Evolutionary conservation across 2,113 vertebrate genomes (phyloP), one percentile per base, ranked within the genome.

Genomic region (Apodemus speciosus): DNA sequence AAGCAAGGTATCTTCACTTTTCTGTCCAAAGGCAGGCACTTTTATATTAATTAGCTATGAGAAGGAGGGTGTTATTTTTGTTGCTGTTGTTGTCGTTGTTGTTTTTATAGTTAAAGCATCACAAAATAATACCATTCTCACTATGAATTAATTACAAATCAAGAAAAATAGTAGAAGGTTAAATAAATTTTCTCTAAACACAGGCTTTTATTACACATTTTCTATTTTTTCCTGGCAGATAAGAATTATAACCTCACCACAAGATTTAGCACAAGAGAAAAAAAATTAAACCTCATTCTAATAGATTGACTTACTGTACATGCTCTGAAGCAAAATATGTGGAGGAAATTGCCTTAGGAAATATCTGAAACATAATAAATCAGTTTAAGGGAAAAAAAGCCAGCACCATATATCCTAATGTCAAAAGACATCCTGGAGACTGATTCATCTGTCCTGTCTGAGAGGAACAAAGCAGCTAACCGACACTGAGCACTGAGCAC

Each of bases 281-380:
- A 96, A 89, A 97, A 97, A 96, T 40, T 89, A 85, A 96, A 86
- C 13, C 97, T 93, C 32, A 66, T 88, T 97, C 89, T 94, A 97
- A 96, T 85, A 97, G 90, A 97, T 96, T 97, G 98, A 97, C 89
- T 92, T 96, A 95, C 79, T 96, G 49, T 91, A 94, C 96, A 95
- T 95, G 92, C 68, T 95, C 94, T 94, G 16, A 84, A 77, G 58
- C 95, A 86, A 91, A 95, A 95, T 20, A 85, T 35, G 83, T 64
- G 94, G 97, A 96, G 87, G 89, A 97, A 98, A 98, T 96, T 97
- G 95, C 95, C 93, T 97, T 95, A 97, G 96, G 96, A 98, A 97
- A 93, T 83, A 97, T 96, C 94, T 97, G 92, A 97, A 98, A 96
- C 75, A 93, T 90, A 98, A 97, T 97, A 97, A 97, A 97, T 98